phyloP scores from a whole-genome alignment of 2,113 vertebrate species.

The Chlamydotis undulata region DNA sequence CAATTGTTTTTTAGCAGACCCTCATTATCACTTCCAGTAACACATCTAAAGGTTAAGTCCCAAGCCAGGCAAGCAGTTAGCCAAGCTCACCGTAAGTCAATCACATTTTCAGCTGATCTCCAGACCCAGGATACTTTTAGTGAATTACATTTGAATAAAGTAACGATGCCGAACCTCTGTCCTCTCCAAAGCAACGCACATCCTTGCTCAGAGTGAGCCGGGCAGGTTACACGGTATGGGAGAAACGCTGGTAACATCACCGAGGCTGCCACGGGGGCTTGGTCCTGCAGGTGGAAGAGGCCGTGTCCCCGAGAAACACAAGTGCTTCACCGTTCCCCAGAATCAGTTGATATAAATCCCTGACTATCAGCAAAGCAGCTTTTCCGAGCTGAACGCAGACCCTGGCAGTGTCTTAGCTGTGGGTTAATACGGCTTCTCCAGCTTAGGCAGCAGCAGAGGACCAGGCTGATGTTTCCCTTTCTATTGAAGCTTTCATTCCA shows the following conservation, averaged over 20 bases:
- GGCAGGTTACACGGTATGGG: fast-evolving
- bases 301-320: neutral
- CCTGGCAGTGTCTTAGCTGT: neutral
- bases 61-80: neutral
- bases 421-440: neutral
- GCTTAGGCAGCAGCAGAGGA: neutral
- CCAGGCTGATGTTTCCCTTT: neutral
- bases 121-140: neutral
- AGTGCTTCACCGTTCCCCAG: neutral
- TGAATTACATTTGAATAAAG: neutral
- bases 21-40: neutral
- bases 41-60: neutral
- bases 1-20: neutral
- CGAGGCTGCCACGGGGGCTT: fast-evolving
- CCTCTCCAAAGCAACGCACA: neutral
- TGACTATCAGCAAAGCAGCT: neutral
- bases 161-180: neutral
- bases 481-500: neutral
- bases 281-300: neutral
- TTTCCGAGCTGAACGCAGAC: neutral
- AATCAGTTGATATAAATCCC: neutral
- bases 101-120: neutral
- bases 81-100: neutral
- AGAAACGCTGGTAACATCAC: too few species aligned
- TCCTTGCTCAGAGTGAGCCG: neutral